Conservation (phyloP, 1,140 invertebrate genomes). For the Heliconius congener region DNA sequence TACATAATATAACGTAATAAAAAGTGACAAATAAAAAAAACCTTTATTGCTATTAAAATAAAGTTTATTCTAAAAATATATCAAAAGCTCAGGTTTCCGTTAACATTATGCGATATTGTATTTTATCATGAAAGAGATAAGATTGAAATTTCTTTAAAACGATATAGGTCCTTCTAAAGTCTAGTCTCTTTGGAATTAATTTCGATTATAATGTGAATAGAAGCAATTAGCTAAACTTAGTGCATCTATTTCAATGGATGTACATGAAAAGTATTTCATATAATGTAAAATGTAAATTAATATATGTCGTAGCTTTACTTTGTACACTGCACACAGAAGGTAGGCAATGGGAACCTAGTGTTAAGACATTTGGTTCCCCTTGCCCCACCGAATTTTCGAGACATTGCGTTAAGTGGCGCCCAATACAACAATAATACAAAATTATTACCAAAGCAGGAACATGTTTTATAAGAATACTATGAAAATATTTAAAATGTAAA, state of each 20-base stretch:
- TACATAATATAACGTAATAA: not conserved
- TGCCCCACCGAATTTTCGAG: no score
- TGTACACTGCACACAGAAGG: no score
- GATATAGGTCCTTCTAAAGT: constrained; percentile 11
- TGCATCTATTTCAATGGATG: constrained; percentile 21
- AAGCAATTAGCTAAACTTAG: constrained; percentile 17
- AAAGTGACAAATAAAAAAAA: not conserved
- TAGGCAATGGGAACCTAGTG: no score
- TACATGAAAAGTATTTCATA: no score
- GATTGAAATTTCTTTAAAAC: not conserved
- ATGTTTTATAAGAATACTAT: no score
- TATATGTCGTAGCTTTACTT: no score
- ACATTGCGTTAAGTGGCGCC: no score
- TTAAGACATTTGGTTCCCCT: no score
- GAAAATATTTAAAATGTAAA: no score
- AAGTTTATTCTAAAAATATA: not conserved
- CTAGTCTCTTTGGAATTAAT: constrained; percentile 10
- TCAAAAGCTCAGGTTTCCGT: not conserved
- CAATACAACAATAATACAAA: no score
- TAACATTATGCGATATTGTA: not conserved
- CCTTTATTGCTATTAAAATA: not conserved
- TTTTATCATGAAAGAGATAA: not conserved
- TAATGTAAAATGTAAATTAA: no score
- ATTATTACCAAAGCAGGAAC: no score
- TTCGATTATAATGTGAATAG: constrained; percentile 16